A percentile compares a stretch with the other conserved stretches of the same genome.
Evolutionary conservation across 2,888 invertebrate species (phyloP).

Genomic region (Drosophila lacicola): DNA sequence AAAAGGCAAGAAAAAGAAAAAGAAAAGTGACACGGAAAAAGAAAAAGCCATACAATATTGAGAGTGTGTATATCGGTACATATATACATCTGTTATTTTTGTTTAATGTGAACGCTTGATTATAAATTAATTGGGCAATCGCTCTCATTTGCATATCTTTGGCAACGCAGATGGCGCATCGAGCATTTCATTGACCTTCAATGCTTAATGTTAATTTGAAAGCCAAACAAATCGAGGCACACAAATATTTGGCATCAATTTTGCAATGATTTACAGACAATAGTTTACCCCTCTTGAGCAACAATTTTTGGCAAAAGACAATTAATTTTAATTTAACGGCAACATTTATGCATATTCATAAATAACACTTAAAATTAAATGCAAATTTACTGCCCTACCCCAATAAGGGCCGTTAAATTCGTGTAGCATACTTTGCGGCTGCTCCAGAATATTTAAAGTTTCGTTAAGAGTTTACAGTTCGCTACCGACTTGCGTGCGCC

Average conservation of each 20-base stretch:
- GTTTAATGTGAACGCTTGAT: constrained; percentile 15
- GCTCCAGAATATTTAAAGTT: constrained; percentile 3
- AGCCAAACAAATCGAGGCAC: constrained; percentile 45
- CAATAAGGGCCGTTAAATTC: constrained; percentile 17
- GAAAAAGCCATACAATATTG: constrained; percentile 21
- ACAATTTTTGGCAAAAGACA: not conserved
- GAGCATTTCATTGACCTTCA: constrained; percentile 76
- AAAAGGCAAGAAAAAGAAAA: constrained; percentile 31
- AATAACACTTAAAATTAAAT: constrained; percentile 20
- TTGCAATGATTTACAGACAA: constrained; percentile 17
- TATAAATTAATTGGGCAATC: constrained; percentile 38
- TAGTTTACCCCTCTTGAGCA: not conserved
- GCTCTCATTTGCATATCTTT: constrained; percentile 58
- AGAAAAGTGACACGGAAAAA: constrained; percentile 39
- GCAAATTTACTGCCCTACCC: constrained; percentile 12
- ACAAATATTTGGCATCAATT: constrained; percentile 24
- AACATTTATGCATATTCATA: constrained; percentile 36
- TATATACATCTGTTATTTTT: not conserved
- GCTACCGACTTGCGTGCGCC: constrained; percentile 19
- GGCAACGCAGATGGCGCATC: constrained; percentile 45
- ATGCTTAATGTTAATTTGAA: constrained; percentile 57
- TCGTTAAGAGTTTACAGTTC: constrained; percentile 9
- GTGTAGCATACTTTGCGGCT: constrained; percentile 27
- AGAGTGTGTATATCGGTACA: constrained; percentile 11
- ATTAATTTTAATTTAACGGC: constrained; percentile 15